A percentile compares a stretch with the other conserved stretches of the same genome.
Evolutionary conservation across 2,113 vertebrate species (phyloP).

Genomic region (Bungarus multicinctus): DNA sequence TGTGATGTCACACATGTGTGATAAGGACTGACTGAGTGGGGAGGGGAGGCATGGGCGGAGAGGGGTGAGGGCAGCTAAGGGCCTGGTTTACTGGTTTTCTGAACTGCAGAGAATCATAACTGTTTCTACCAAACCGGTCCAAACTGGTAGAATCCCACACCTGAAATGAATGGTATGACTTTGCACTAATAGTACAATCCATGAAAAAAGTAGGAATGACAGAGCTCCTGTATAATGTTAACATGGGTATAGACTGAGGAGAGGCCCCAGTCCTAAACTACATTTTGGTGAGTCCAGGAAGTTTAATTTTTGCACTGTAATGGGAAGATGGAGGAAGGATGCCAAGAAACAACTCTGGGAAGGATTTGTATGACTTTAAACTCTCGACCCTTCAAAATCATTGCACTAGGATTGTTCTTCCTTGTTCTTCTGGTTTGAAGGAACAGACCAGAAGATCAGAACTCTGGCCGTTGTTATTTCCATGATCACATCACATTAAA

Average conservation of each 20-base stretch:
- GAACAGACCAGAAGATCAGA: background rate
- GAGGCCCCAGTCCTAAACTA: background rate
- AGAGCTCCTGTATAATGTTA: background rate
- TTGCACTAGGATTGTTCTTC: background rate
- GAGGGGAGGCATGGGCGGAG: too few species aligned
- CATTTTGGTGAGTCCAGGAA: background rate
- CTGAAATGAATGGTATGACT: background rate
- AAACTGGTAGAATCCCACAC: too few species aligned
- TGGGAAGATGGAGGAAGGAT: background rate
- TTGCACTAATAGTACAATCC: background rate
- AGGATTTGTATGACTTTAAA: background rate
- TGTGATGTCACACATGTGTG: too few species aligned
- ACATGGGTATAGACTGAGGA: background rate
- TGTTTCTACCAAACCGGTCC: too few species aligned
- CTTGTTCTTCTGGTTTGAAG: background rate
- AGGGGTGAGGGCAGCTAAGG: too few species aligned
- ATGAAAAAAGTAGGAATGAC: background rate
- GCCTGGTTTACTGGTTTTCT: too few species aligned
- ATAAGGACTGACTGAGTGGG: too few species aligned
- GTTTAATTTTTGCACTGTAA: background rate
- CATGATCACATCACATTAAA: background rate
- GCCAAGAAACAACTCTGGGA: background rate
- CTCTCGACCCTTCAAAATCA: background rate
- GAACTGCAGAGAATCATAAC: too few species aligned
- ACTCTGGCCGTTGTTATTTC: background rate